These are phyloP conservation scores for zebrafish (Danio rerio) DNA, from an alignment of 2,113 vertebrate species.

Conservation along the genomic window DNA sequence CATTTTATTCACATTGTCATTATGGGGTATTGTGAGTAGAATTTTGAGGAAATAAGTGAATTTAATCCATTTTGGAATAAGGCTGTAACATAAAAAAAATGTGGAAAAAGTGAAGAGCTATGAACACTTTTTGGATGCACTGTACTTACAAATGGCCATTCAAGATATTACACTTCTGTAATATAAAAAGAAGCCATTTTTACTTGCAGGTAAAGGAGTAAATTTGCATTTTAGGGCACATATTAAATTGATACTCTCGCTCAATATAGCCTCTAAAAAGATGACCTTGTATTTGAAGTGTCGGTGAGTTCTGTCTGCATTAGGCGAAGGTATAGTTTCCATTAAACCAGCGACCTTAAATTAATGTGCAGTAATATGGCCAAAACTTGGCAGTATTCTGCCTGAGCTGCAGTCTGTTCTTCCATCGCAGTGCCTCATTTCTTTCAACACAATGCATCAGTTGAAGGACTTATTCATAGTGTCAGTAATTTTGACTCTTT, in stretches of 20 bases:
- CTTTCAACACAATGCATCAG: constrained; percentile 19
- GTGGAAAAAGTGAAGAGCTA: too few relatives aligned
- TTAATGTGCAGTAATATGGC: constrained; percentile 47
- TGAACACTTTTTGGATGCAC: background rate
- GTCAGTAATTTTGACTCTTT: background rate
- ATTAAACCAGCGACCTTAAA: constrained; percentile 45
- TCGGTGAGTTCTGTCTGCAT: constrained; percentile 26
- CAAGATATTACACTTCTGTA: constrained; percentile 3
- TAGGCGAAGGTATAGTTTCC: constrained; percentile 31
- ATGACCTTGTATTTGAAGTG: constrained; percentile 44
- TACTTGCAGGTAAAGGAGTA: background rate
- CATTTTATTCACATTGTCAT: too few relatives aligned
- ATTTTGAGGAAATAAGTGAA: too few relatives aligned
- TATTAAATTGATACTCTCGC: constrained; percentile 35
- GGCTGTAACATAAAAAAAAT: too few relatives aligned
- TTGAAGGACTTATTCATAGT: background rate
- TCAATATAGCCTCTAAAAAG: constrained; percentile 36
- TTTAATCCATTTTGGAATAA: too few relatives aligned
- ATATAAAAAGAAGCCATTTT: constrained; percentile 19
- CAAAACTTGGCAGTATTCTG: constrained; percentile 43
- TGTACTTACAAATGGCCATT: too few relatives aligned
- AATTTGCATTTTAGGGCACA: constrained; percentile 29
- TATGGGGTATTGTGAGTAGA: too few relatives aligned
- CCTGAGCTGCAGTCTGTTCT: constrained; percentile 33
- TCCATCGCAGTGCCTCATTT: constrained; percentile 19